Evolutionary conservation across 2,113 vertebrate genomes (phyloP), one percentile per base, ranked within the genome.

Genomic region (Hyla sarda): DNA sequence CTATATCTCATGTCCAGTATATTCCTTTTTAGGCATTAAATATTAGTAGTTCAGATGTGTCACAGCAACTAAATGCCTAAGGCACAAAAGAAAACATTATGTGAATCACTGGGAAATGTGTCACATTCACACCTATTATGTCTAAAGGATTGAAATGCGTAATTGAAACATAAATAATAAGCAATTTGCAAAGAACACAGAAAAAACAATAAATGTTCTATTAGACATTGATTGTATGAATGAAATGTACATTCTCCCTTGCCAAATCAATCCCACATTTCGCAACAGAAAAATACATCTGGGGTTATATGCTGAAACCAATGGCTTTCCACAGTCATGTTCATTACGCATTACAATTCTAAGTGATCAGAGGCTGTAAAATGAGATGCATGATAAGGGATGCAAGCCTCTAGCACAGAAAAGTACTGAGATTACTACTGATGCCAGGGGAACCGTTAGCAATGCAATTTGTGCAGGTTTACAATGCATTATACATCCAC

Each of bases 301-400:
- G 82, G 69, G 60, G 88, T 82, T 88, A 67, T 87, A 88, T 83
- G 87, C 82, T 89, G 88, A 90, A 89, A 89, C 90, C 90, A 89
- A 91, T 91, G 88, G 88, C 87, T 92, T 90, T 89, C 81, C 0
- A 0, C 91, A 90, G 89, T 89, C 88, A 90, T 92, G 90, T 90
- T 92, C 91, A 92, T 93, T 89, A 79, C 88, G 72, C 84, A 90
- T 90, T 91, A 89, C 90, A 91, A 90, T 90, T 92, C 90, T 87
- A 93, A 92, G 91, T 84, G 90, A 92, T 93, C 88, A 88, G 88
- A 88, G 88, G 87, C 88, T 90, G 90, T 90, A 90, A 91, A 93
- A 92, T 90, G 89, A 91, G 92, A 92, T 89, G 89, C 90, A 90
- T 90, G 91, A 90, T 90, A 90, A 91, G 91, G 76, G 89, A 93